Conservation (phyloP, 1,140 invertebrate genomes). For the Danaus melanippus region DNA sequence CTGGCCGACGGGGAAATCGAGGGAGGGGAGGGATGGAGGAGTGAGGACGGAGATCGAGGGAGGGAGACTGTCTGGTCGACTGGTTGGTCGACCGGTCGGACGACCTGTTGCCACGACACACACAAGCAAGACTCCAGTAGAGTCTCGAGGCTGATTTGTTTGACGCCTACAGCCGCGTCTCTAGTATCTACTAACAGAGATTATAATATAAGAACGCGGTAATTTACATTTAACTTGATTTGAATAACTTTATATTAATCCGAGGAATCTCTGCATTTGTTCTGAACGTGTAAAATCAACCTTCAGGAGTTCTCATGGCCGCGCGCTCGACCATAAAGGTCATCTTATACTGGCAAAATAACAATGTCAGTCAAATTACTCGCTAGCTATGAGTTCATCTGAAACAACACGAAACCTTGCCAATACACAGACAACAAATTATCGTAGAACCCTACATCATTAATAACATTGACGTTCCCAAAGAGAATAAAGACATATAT, state of each 20-base stretch:
- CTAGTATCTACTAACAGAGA: constrained; percentile 9
- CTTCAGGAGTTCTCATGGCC: constrained; percentile 63
- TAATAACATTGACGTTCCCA: no score
- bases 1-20: constrained; percentile 33
- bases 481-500: no score
- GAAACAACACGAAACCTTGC: no score
- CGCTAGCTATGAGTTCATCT: constrained; percentile 3
- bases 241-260: constrained; percentile 6
- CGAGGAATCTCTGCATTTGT: constrained; percentile 6
- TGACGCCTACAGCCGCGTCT: constrained; percentile 28
- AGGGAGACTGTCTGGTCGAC: constrained; percentile 65
- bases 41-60: constrained; percentile 50
- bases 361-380: constrained; percentile 33
- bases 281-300: constrained; percentile 37
- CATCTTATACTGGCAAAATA: constrained; percentile 40
- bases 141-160: constrained; percentile 56
- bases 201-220: constrained; percentile 3
- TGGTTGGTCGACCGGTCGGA: constrained; percentile 56
- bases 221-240: no score
- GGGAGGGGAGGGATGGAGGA: constrained; percentile 47
- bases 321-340: constrained; percentile 57
- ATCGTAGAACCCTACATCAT: constrained; percentile 3
- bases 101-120: constrained; percentile 59
- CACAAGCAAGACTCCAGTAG: constrained; percentile 45
- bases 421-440: constrained; percentile 10